These are phyloP conservation scores for Idaea straminata DNA, from an alignment of 2,888 invertebrate species.

Conservation along the genomic window DNA sequence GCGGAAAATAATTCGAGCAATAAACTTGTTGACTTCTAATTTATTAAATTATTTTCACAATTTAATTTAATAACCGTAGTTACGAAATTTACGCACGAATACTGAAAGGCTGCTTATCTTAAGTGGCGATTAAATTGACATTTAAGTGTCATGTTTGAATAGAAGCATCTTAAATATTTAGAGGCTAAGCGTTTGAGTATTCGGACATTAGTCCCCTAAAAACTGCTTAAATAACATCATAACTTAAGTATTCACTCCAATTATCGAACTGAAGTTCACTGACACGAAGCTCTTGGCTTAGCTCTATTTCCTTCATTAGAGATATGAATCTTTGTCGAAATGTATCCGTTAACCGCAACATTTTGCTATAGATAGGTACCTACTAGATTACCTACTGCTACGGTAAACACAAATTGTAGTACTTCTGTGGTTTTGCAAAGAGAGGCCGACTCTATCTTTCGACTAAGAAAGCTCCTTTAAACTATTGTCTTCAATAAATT, in stretches of 20 bases:
- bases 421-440: not conserved
- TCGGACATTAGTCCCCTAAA: too few species aligned
- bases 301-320: not conserved
- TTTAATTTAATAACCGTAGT: too few species aligned
- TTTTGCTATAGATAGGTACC: not conserved
- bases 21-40: too few species aligned
- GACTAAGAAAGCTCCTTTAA: not conserved
- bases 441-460: not conserved
- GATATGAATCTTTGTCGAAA: not conserved
- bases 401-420: not conserved
- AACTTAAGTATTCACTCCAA: not conserved
- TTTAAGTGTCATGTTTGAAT: too few species aligned
- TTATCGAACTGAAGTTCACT: not conserved
- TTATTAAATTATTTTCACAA: too few species aligned
- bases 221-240: not conserved
- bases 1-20: too few species aligned
- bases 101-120: too few species aligned
- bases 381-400: not conserved
- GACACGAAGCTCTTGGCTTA: not conserved
- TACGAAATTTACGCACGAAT: too few species aligned
- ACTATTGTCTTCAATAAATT: not conserved
- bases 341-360: not conserved
- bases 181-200: too few species aligned
- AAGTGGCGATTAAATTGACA: too few species aligned
- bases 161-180: too few species aligned